Evolutionary conservation across 2,797 vertebrate species (phyloP).

Genomic region (Sebastes kiyomatsui): DNA sequence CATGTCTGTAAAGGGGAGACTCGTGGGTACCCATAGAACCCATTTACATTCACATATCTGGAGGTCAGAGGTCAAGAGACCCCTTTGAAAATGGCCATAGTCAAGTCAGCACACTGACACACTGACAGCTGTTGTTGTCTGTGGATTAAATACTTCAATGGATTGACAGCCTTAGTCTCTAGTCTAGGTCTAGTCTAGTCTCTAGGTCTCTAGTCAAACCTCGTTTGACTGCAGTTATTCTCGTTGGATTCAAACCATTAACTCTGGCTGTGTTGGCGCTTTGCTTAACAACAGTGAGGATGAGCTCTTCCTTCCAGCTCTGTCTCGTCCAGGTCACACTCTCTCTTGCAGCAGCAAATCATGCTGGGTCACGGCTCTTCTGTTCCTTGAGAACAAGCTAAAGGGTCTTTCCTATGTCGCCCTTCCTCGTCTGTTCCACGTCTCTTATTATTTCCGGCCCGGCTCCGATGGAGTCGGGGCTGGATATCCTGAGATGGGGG

Average conservation of each 20-base stretch:
- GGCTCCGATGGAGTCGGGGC: conserved; percentile 75
- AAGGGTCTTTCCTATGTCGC: conserved; percentile 73
- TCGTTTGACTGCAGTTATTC: not conserved
- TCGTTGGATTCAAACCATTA: not conserved
- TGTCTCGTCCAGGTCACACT: not conserved
- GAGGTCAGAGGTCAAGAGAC: no score
- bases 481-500: conserved; percentile 70
- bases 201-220: no score
- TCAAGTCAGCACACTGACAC: no score
- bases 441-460: conserved; percentile 87
- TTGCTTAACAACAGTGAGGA: not conserved
- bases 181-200: no score
- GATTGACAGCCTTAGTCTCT: no score
- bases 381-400: conserved; percentile 79
- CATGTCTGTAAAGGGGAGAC: no score
- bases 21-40: no score
- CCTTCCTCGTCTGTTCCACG: conserved; percentile 75
- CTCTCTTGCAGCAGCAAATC: not conserved
- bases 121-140: no score
- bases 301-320: conserved; percentile 11
- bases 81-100: no score
- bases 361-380: conserved; percentile 51
- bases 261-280: no score
- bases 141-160: no score
- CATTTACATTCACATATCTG: fast-evolving